Evolutionary conservation across 2,888 invertebrate species (phyloP).

Genomic region (Venusia cambrica): DNA sequence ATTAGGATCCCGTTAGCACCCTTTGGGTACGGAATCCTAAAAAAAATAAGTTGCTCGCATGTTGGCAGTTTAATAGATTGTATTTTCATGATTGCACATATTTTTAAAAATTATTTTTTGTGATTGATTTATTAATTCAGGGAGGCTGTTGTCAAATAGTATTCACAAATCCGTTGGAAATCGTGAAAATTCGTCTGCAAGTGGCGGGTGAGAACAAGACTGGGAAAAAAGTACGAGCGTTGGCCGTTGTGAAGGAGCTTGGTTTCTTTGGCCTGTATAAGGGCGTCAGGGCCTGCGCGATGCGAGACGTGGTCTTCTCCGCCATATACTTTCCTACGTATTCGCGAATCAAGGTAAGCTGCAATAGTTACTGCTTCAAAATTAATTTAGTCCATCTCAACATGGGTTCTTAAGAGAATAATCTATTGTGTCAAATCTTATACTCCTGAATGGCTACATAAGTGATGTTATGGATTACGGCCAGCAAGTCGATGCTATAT

Average conservation of each 20-base stretch:
- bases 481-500: too few species aligned
- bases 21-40: too few species aligned
- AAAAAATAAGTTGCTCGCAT: too few species aligned
- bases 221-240: conserved; percentile 91
- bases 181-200: conserved; percentile 99
- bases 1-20: too few species aligned
- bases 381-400: too few species aligned
- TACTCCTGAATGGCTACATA: too few species aligned
- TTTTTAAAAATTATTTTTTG: not conserved
- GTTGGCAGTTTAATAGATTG: too few species aligned
- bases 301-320: conserved; percentile 98
- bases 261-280: conserved; percentile 98
- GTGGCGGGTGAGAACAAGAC: conserved; percentile 98
- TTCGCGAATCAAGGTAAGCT: conserved; percentile 92
- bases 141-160: conserved; percentile 97
- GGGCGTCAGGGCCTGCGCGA: conserved; percentile 95
- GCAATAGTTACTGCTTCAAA: too few species aligned
- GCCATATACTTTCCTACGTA: conserved; percentile 99
- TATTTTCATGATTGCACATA: too few species aligned
- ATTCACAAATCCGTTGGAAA: conserved; percentile 99
- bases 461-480: too few species aligned
- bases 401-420: too few species aligned
- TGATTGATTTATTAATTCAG: conserved; percentile 62
- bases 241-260: conserved; percentile 94
- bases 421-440: too few species aligned